Evolutionary conservation across 2,888 invertebrate species (phyloP).

Genomic region (Volucella zonaria): DNA sequence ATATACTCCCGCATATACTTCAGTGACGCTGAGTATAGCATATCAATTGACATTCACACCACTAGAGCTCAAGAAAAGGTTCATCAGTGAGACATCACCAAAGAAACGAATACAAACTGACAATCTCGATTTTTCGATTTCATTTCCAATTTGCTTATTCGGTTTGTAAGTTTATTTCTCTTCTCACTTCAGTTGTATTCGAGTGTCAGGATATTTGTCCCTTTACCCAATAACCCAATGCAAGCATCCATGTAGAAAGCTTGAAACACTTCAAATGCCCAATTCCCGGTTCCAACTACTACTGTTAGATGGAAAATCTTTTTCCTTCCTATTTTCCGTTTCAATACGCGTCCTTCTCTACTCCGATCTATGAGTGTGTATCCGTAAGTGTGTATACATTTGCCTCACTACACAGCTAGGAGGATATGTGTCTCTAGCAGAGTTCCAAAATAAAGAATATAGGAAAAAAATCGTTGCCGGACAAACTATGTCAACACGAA

Average conservation of each 20-base stretch:
- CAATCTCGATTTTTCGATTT: background rate
- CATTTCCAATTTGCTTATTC: slow-evolving; percentile 57
- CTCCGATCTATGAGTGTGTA: background rate
- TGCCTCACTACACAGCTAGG: background rate
- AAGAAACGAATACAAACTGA: slow-evolving; percentile 7
- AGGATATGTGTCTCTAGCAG: slow-evolving; percentile 12
- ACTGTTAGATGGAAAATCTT: slow-evolving; percentile 32
- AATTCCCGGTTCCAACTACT: slow-evolving; percentile 10
- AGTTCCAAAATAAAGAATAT: background rate
- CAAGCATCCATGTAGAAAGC: slow-evolving; percentile 50
- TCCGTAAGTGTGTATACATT: background rate
- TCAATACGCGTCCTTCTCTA: background rate
- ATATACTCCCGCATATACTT: no score
- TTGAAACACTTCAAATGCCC: slow-evolving; percentile 27
- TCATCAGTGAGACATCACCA: slow-evolving; percentile 12
- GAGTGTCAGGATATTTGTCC: slow-evolving; percentile 1
- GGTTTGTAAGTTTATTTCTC: slow-evolving; percentile 37
- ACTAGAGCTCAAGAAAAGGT: background rate
- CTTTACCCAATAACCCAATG: slow-evolving; percentile 15
- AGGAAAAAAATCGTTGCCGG: slow-evolving; percentile 20
- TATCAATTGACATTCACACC: no score
- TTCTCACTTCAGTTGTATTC: slow-evolving; percentile 4
- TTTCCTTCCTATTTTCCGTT: slow-evolving; percentile 13
- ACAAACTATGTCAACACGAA: slow-evolving; percentile 64
- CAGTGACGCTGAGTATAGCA: no score